Evolutionary conservation across 2,797 vertebrate genomes (phyloP).

Genomic region (Melanotaenia trifasciata): DNA sequence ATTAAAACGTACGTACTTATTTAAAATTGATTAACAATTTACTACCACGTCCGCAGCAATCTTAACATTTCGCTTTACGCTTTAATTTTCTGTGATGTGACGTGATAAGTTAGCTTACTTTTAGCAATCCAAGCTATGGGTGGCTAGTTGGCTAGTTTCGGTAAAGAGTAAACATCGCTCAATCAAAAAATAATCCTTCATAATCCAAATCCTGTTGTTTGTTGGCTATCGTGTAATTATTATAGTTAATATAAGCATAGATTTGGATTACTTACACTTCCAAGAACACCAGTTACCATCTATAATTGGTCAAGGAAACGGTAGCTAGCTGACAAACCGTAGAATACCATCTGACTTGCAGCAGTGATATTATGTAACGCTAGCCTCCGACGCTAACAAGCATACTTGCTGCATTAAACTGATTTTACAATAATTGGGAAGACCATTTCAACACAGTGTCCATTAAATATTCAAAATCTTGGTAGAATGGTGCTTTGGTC

Average conservation of each 20-base stretch:
- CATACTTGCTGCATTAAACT: slow-evolving; percentile 1
- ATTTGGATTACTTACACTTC: neutral
- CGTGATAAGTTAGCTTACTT: slow-evolving; percentile 53
- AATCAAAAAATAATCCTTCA: neutral
- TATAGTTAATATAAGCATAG: fast-evolving
- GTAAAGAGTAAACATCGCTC: slow-evolving; percentile 53
- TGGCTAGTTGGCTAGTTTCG: slow-evolving; percentile 69
- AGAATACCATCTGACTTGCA: slow-evolving; percentile 63
- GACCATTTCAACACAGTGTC: fast-evolving
- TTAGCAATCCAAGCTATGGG: slow-evolving; percentile 74
- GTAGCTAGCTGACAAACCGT: slow-evolving; percentile 23
- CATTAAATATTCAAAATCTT: neutral
- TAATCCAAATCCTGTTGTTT: fast-evolving
- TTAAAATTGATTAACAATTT: fast-evolving
- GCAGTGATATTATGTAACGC: slow-evolving; percentile 80
- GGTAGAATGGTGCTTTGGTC: neutral
- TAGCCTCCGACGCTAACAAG: slow-evolving; percentile 40
- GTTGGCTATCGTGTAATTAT: fast-evolving
- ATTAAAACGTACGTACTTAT: neutral
- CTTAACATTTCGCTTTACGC: neutral
- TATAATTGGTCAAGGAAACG: slow-evolving; percentile 38
- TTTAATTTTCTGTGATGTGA: neutral
- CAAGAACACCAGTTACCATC: neutral
- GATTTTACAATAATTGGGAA: neutral
- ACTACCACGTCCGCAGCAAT: neutral